phyloP scores from a whole-genome alignment of 2,888 invertebrate genomes.

The Ennomos fuscantarius region DNA sequence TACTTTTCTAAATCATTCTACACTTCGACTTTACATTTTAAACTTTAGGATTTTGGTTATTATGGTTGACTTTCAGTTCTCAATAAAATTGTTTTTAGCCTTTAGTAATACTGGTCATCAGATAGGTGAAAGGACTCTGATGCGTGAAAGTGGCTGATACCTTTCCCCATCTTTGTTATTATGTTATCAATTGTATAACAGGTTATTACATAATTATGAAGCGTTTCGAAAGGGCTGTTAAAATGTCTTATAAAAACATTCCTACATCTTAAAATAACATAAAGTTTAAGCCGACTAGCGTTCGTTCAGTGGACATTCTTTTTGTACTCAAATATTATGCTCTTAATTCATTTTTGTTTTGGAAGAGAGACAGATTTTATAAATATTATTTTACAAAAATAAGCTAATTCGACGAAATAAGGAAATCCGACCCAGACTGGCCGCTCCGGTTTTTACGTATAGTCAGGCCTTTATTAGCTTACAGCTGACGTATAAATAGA shows the following conservation, averaged over 20 bases:
- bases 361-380: no score
- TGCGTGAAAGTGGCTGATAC: constrained; percentile 31
- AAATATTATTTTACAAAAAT: no score
- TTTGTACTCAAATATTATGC: no score
- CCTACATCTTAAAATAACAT: no score
- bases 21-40: constrained; percentile 1
- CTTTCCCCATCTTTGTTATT: constrained; percentile 33
- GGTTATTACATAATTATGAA: constrained; percentile 14
- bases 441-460: constrained; percentile 8
- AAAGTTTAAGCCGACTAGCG: no score
- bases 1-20: constrained; percentile 5
- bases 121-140: constrained; percentile 44
- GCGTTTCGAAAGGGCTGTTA: constrained; percentile 8
- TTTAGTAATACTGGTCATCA: constrained; percentile 19
- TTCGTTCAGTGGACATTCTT: no score
- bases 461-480: constrained; percentile 13
- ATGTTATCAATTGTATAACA: constrained; percentile 27
- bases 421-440: background rate
- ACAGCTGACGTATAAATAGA: no score
- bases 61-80: constrained; percentile 7
- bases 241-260: no score
- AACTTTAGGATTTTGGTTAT: constrained; percentile 3
- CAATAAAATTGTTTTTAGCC: background rate
- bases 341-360: no score
- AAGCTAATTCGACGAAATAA: no score